These are phyloP conservation scores for Drosophila tropicalis DNA, from an alignment of 1,140 invertebrate species.

Conservation along the genomic window DNA sequence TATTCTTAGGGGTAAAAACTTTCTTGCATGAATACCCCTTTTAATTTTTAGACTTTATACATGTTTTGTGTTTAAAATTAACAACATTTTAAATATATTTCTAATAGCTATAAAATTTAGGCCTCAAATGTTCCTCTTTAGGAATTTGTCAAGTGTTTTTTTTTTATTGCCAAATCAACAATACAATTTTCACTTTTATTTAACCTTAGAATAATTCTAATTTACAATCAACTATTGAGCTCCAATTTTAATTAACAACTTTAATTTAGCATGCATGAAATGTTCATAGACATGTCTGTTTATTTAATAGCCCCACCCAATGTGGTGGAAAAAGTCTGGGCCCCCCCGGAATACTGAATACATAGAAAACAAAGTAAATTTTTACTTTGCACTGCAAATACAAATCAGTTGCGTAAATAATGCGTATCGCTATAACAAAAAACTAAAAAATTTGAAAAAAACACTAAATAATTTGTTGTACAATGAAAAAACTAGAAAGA, in stretches of 20 bases:
- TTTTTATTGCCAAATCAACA: conserved; percentile 5
- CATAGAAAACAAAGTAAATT: conserved; percentile 4
- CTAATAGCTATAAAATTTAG: background rate
- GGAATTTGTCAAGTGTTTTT: background rate
- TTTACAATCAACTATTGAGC: conserved; percentile 29
- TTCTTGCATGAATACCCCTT: too few relatives aligned
- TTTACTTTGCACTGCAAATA: conserved; percentile 75
- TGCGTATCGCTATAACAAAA: conserved; percentile 56
- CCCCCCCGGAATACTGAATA: background rate
- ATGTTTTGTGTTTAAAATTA: background rate
- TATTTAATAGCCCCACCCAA: conserved; percentile 7
- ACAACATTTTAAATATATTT: background rate
- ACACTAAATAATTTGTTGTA: background rate
- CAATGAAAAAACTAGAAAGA: conserved; percentile 20
- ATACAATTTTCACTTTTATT: conserved; percentile 29
- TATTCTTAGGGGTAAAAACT: too few relatives aligned
- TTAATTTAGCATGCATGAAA: background rate
- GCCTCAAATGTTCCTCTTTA: background rate
- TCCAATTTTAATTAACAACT: conserved; percentile 35
- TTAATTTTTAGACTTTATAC: too few relatives aligned
- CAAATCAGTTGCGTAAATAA: conserved; percentile 81
- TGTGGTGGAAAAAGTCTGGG: background rate
- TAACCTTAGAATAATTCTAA: conserved; percentile 28
- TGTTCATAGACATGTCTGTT: conserved; percentile 8
- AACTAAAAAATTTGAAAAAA: conserved; percentile 9